Base-by-base conservation (phyloP, 2,113 vertebrate species). In the Ginglymostoma cirratum region DNA sequence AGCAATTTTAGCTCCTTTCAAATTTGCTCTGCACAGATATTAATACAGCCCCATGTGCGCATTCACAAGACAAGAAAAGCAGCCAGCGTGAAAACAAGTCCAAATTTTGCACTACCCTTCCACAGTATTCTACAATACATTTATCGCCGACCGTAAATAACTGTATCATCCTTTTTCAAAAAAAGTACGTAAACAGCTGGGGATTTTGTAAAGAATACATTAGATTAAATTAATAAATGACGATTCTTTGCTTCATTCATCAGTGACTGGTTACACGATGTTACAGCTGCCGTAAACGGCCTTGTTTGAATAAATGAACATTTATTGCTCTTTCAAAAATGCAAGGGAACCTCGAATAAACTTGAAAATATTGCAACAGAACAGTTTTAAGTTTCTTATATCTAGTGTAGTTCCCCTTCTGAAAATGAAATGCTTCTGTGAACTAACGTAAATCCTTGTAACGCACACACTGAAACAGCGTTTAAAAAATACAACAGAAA, bases 1-100 rank as follows among this genome's bases (percentile, higher is more conserved):
- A 10, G 55, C 12, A 55, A 92, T 92, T 65, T 92, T 72, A 94
- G 65, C 38, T 70, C 38, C 70, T 94, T 69, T 42, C n/a, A 94
- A 70, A 94, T 70, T 42, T 38, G 70, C 66, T 30, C 48, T 48
- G 45, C 45, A 67, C 12, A 94, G 7, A 15, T 94, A 45, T 42
- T 52, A 89, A 89, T 90, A 61, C 24, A 55, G 21, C 38, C 80
- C n/a, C 42, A 23, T 86, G 14, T 86, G 14, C 21, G 42, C 1
- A 38, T 85, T 85, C 42, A 94, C 34, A 96, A 86, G 95, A 83
- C 38, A 96, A 67, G 55, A 34, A 65, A 70, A 67, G 38, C 93
- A 94, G 93, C 38, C 92, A 94, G 67, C n/a, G 67, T 94, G 65
- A 94, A 94, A 67, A 94, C 67, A 94, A 42, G 45, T 19, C 45